Conservation (phyloP, 2,888 invertebrate genomes). For the Osmoderma eremita region DNA sequence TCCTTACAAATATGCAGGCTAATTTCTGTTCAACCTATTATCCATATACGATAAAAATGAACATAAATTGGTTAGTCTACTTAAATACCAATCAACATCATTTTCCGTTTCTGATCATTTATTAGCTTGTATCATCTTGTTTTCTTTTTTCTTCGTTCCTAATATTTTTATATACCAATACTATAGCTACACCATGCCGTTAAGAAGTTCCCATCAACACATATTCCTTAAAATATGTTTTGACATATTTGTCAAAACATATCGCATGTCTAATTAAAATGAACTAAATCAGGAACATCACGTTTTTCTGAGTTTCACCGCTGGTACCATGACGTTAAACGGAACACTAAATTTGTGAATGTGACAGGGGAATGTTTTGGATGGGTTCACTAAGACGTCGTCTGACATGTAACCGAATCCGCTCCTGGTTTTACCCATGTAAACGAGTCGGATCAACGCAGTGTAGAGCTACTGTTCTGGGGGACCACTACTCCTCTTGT, state of each 20-base stretch:
- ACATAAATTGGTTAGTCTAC: no score
- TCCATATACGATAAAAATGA: no score
- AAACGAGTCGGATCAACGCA: constrained; percentile 46
- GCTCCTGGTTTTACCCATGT: constrained; percentile 53
- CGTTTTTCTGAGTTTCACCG: constrained; percentile 14
- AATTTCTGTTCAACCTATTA: no score
- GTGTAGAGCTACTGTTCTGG: constrained; percentile 37
- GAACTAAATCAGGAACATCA: constrained; percentile 8
- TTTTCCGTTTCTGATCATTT: no score
- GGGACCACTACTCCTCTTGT: constrained; percentile 48
- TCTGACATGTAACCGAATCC: constrained; percentile 53
- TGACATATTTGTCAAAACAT: constrained; percentile 20
- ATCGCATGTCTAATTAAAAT: constrained; percentile 19
- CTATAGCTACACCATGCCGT: no score
- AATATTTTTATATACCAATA: no score
- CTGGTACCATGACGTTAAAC: constrained; percentile 27
- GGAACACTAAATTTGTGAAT: constrained; percentile 32
- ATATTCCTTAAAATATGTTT: not conserved
- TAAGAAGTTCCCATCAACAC: no score
- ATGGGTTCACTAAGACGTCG: constrained; percentile 45
- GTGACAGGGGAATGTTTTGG: constrained; percentile 40
- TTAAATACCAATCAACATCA: no score
- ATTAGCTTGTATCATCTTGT: no score
- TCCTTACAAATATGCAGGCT: no score
- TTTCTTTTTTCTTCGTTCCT: no score